Percentiles rank a stretch among this genome's conserved stretches.
These are phyloP conservation scores for Hirundichthys speculiger DNA, from an alignment of 2,113 vertebrate genomes.

Conservation along the genomic window DNA sequence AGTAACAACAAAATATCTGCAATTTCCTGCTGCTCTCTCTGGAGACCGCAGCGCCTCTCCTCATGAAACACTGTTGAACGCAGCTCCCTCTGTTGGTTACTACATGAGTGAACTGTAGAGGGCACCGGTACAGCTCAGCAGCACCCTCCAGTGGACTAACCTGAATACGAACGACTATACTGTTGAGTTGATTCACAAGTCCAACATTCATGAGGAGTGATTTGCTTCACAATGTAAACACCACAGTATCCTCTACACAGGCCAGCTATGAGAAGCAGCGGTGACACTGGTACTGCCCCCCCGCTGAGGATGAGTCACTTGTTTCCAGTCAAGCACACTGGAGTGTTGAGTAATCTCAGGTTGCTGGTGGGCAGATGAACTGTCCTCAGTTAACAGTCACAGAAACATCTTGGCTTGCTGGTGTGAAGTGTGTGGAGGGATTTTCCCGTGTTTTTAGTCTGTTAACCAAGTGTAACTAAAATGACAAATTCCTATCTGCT, in stretches of 20 bases:
- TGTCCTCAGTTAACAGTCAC: conserved; percentile 14
- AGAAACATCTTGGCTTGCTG: conserved; percentile 17
- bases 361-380: conserved; percentile 34
- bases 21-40: conserved; percentile 25
- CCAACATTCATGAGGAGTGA: not conserved
- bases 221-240: conserved; percentile 18
- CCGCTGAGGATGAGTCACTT: conserved; percentile 44
- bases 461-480: too few species aligned
- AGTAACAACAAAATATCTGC: conserved; percentile 6
- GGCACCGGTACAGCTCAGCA: conserved; percentile 25
- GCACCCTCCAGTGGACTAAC: conserved; percentile 37
- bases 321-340: conserved; percentile 34
- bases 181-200: not conserved
- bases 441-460: conserved; percentile 29
- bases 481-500: too few species aligned
- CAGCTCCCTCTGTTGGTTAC: conserved; percentile 71
- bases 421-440: conserved; percentile 26
- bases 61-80: conserved; percentile 8
- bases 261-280: not conserved
- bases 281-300: not conserved
- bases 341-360: conserved; percentile 42
- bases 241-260: not conserved
- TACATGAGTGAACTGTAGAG: not conserved
- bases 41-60: conserved; percentile 29
- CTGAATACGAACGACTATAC: not conserved